phyloP scores from a whole-genome alignment of 2,113 vertebrate species.

The Microtus richardsoni region DNA sequence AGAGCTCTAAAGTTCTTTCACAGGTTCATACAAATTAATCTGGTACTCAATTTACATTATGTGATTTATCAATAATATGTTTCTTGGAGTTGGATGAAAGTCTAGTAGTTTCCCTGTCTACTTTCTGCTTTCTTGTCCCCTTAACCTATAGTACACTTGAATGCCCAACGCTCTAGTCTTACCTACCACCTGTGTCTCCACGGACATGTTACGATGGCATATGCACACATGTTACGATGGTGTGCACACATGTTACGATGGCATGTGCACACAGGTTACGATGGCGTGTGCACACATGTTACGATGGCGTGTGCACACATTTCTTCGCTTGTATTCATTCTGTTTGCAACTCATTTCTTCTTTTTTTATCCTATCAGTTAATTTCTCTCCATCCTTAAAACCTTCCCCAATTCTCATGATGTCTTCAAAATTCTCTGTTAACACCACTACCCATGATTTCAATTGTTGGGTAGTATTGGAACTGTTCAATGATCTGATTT shows the following conservation, averaged over 20 bases:
- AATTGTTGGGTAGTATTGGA: neutral
- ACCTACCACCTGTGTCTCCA: neutral
- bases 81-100: neutral
- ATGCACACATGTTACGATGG: too few species aligned
- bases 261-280: too few species aligned
- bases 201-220: neutral
- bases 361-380: neutral
- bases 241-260: too few species aligned
- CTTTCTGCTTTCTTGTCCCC: neutral
- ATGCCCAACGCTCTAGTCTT: neutral
- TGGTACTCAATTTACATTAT: neutral
- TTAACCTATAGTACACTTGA: neutral
- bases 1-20: neutral
- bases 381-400: slow-evolving; percentile 19
- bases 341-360: neutral
- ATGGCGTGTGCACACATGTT: too few species aligned
- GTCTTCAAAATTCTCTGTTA: neutral
- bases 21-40: neutral
- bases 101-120: neutral
- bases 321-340: neutral
- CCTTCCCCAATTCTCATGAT: neutral
- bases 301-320: neutral
- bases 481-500: neutral
- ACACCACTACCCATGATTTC: neutral
- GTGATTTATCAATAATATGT: neutral